Evolutionary conservation across 1,140 invertebrate genomes (phyloP).

Genomic region (Heterodera schachtii): DNA sequence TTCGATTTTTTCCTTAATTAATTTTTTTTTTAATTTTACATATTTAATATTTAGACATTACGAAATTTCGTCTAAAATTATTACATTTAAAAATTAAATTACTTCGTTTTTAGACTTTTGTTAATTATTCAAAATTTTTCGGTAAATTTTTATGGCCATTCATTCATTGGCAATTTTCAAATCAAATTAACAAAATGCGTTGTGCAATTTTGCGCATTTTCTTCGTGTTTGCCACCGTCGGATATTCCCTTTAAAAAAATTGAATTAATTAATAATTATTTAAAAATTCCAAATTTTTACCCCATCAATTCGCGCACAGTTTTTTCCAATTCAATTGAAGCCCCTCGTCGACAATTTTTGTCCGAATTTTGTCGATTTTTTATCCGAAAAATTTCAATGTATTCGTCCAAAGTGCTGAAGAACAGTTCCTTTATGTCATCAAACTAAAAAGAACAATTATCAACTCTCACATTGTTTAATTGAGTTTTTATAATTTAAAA

Average conservation of each 20-base stretch:
- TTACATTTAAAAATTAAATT: too few relatives aligned
- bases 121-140: too few relatives aligned
- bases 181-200: neutral
- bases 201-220: conserved; percentile 22
- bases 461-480: neutral
- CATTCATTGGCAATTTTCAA: too few relatives aligned
- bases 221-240: conserved; percentile 16
- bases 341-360: conserved; percentile 1
- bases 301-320: conserved; percentile 15
- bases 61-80: too few relatives aligned
- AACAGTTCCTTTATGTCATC: conserved; percentile 52
- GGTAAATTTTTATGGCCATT: too few relatives aligned
- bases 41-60: too few relatives aligned
- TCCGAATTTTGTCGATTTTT: neutral
- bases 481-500: neutral
- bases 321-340: conserved; percentile 22
- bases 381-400: conserved; percentile 33
- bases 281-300: neutral
- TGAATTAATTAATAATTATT: neutral
- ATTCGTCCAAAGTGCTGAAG: conserved; percentile 39
- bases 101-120: too few relatives aligned
- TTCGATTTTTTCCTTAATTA: too few relatives aligned
- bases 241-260: conserved; percentile 15
- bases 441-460: conserved; percentile 32
- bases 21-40: too few relatives aligned